phyloP scores from a whole-genome alignment of 2,113 vertebrate genomes.

The Canis aureus region DNA sequence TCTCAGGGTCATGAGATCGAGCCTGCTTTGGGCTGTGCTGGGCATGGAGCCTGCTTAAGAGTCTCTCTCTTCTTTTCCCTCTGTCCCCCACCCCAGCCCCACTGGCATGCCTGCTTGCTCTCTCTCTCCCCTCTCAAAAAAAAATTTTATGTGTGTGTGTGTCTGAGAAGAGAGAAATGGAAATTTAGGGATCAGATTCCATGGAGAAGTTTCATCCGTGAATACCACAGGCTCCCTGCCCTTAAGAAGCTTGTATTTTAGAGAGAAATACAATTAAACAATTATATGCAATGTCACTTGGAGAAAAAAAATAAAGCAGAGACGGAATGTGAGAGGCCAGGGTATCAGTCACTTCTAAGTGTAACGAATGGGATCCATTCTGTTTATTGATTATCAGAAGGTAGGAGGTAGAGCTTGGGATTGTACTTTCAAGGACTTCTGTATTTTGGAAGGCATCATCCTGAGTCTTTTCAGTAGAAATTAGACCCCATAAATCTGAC shows the following conservation, averaged over 20 bases:
- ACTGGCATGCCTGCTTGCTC: neutral
- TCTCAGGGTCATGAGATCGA: neutral
- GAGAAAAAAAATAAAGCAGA: neutral
- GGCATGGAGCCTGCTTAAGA: neutral
- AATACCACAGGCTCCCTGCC: neutral
- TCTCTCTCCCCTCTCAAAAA: neutral
- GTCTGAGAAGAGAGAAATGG: neutral
- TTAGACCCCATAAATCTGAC: neutral
- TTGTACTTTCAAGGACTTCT: neutral
- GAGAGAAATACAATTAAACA: neutral
- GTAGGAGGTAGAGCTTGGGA: accelerated
- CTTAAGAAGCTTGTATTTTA: neutral
- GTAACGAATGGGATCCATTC: accelerated
- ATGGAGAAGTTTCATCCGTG: neutral
- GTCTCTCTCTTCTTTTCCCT: neutral
- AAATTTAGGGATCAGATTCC: neutral
- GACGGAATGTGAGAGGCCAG: neutral
- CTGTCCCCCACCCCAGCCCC: neutral
- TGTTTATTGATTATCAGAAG: neutral
- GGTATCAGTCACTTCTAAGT: neutral
- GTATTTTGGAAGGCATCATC: neutral
- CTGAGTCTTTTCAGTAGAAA: neutral
- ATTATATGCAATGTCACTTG: neutral
- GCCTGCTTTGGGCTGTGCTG: neutral
- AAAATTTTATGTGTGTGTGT: too few species aligned